Base-by-base conservation (phyloP, 2,113 vertebrate genomes). In the Boulengeromyrus knoepffleri region DNA sequence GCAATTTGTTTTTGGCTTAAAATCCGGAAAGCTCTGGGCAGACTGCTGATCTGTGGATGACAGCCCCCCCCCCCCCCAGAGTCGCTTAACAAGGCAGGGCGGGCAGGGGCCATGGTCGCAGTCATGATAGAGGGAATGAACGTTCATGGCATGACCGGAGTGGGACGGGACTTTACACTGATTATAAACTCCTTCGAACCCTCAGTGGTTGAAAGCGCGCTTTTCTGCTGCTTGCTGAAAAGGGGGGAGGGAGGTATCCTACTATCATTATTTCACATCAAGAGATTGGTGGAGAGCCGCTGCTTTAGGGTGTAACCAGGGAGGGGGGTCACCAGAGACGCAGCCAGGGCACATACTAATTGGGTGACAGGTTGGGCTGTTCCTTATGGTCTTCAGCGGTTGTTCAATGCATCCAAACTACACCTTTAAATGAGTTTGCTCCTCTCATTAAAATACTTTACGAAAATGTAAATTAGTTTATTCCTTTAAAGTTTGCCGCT, bases 211-310 rank as follows among this genome's bases (percentile, higher is more conserved):
- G 5, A 46, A 47, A 84, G 42, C 36, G 2, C 2, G 1, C 45
- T 83, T 84, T 84, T 47, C 80, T 84, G 80, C 80, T 84, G 42
- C 39, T 3, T 46, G 7, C 49, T 90, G 83, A 91, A 90, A 89
- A 56, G 88, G 58, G 88, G 46, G 31, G 84, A 56, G 62, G 8
- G 62, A 12, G 62, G 58, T n/a, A 9, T 74, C 39, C 86, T 52
- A 88, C 53, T 89, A 89, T 91, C 87, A 90, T 90, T 83, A 50
- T 49, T 86, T 58, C 84, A 87, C 70, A 46, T 84, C 70, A 53
- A 42, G 90, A 49, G 85, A 91, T 89, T 90, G 53, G 85, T 31
- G 39, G 86, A 66, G 91, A 89, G 47, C 56, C 88, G 70, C 87
- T 74, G 47, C 62, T 85, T 80, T 88, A 36, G 83, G 80, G 83